Evolutionary conservation across 2,797 vertebrate genomes (phyloP), one percentile per base, ranked within the genome.

Genomic region (Acrossocheilus fasciatus): DNA sequence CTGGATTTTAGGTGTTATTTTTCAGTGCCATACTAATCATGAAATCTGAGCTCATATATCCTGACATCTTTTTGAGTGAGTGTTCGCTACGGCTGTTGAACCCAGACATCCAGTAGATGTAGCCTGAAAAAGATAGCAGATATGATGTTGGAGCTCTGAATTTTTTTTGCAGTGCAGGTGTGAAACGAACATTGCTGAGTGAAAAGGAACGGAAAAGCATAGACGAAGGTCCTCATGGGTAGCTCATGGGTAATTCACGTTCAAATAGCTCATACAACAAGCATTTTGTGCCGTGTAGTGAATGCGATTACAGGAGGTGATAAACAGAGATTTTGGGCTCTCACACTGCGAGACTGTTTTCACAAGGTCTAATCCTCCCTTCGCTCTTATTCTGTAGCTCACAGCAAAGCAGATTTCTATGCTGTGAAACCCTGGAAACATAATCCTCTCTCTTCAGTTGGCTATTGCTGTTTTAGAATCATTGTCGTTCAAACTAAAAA

Each of bases 31-130:
- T 86, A 47, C 64, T 90, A 87, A 89, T 90, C 90, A 30, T 84
- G 87, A 86, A 91, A 91, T 91, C 89, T 90, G 87, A 92, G 78
- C 64, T 81, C 66, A 34, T 82, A 75, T 83, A 80, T 87, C 84
- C 73, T 87, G 87, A 88, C 74, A 72, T 89, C 81, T 81, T 62
- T 45, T 45, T 80, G 54, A 83, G 43, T 57, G 79, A 74, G 43
- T 87, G 34, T 86, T 84, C 18, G 59, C 76, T 83, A 66, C 23
- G 86, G 85, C 79, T 84, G 34, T 57, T 86, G 86, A 87, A 83
- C 47, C 36, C 77, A 83, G 77, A 84, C 75, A 78, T 62, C 11
- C 43, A 45, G 43, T 45, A 62, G 78, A 77, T 83, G 70, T 84
- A 76, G 66, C 66, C 47, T 47, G 64, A 75, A 84, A 87, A 82